Evolutionary conservation across 2,113 vertebrate species (phyloP).

Genomic region (Bagarius yarrelli): DNA sequence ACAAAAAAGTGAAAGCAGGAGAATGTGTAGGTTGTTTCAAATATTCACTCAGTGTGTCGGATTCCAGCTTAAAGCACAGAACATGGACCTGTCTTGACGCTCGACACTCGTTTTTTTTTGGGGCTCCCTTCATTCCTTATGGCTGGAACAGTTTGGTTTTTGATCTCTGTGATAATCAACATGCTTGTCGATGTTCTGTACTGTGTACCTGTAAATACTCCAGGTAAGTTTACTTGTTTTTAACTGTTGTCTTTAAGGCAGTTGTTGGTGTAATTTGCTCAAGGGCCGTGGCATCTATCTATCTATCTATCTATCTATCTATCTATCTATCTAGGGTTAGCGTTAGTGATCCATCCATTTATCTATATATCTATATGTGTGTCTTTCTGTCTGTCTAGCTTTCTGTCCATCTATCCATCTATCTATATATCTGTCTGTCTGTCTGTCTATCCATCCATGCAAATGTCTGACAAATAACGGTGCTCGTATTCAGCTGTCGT

Average conservation of each 20-base stretch:
- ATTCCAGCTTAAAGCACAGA: neutral
- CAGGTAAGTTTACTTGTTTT: slow-evolving; percentile 11
- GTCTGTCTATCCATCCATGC: too few species aligned
- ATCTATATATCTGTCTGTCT: too few species aligned
- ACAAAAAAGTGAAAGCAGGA: neutral
- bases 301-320: neutral
- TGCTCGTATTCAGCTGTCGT: too few species aligned
- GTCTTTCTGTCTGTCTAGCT: too few species aligned
- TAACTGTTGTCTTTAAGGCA: neutral
- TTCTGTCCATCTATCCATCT: too few species aligned
- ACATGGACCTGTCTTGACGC: neutral
- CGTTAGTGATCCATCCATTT: too few species aligned
- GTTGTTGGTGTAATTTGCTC: too few species aligned
- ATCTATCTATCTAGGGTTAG: too few species aligned
- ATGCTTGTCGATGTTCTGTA: neutral
- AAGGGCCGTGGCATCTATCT: neutral
- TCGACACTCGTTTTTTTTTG: neutral
- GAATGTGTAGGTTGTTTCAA: neutral
- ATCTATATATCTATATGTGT: too few species aligned
- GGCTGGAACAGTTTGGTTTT: neutral
- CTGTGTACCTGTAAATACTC: neutral
- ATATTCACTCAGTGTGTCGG: neutral
- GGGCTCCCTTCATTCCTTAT: neutral
- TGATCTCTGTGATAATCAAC: neutral
- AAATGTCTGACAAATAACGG: too few species aligned